Percentiles rank a stretch among this genome's conserved stretches.
phyloP scores from a whole-genome alignment of 2,797 vertebrate species.

The Pachyuromys duprasi region DNA sequence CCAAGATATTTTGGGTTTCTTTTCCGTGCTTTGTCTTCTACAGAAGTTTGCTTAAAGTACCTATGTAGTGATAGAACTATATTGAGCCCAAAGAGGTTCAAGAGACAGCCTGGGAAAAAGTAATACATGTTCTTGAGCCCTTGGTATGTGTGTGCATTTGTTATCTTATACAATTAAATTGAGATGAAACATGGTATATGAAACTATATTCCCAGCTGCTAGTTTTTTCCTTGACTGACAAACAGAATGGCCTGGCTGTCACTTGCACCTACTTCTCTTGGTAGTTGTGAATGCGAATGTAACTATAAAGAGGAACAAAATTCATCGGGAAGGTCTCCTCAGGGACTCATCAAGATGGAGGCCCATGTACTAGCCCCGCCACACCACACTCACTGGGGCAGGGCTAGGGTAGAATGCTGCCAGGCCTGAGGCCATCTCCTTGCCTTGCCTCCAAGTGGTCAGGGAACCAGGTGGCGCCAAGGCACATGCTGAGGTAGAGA shows the following conservation, averaged over 20 bases:
- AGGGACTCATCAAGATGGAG: background rate
- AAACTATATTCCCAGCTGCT: background rate
- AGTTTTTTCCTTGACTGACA: conserved; percentile 27
- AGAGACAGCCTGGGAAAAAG: background rate
- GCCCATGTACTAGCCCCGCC: background rate
- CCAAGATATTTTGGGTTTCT: background rate
- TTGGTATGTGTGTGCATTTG: background rate
- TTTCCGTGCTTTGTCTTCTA: background rate
- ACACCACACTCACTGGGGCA: background rate
- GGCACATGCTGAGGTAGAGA: background rate
- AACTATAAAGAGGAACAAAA: background rate
- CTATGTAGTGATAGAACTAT: background rate
- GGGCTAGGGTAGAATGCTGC: background rate
- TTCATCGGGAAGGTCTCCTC: background rate
- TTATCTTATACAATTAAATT: background rate
- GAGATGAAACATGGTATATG: background rate
- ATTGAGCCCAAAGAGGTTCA: background rate
- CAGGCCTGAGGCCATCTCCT: background rate
- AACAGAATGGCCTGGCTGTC: background rate
- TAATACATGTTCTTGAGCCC: background rate
- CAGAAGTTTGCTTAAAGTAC: background rate
- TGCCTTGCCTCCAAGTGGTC: background rate
- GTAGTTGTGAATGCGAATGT: conserved; percentile 25
- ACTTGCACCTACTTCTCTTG: background rate
- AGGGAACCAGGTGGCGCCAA: background rate